Conservation (phyloP, 1,140 invertebrate genomes). For the Atta cephalotes region DNA sequence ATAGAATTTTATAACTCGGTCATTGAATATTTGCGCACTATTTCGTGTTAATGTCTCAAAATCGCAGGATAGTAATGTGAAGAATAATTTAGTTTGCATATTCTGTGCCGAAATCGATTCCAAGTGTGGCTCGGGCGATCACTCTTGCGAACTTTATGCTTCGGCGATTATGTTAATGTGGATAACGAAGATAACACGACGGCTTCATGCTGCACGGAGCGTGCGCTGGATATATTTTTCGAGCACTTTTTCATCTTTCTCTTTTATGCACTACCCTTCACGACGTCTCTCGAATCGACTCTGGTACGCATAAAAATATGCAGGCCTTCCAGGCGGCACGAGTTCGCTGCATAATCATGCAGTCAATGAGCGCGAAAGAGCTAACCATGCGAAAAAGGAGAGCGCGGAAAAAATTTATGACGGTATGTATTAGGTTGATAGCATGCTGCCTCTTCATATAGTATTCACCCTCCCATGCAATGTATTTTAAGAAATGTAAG, state of each 20-base stretch:
- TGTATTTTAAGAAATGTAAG: slow-evolving; percentile 63
- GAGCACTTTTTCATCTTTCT: slow-evolving; percentile 60
- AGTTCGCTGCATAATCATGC: slow-evolving; percentile 80
- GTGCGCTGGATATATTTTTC: slow-evolving; percentile 68
- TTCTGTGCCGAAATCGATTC: slow-evolving; percentile 81
- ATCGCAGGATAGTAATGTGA: slow-evolving; percentile 48
- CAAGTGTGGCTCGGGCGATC: slow-evolving; percentile 73
- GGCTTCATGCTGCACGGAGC: slow-evolving; percentile 47
- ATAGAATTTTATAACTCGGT: background rate
- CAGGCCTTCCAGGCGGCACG: slow-evolving; percentile 67
- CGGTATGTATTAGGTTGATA: slow-evolving; percentile 67
- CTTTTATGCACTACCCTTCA: slow-evolving; percentile 59
- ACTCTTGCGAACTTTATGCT: slow-evolving; percentile 75
- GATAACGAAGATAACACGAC: slow-evolving; percentile 73
- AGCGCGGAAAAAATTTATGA: slow-evolving; percentile 76
- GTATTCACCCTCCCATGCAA: slow-evolving; percentile 54
- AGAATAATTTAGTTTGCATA: slow-evolving; percentile 84
- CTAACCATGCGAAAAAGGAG: slow-evolving; percentile 81
- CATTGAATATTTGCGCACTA: slow-evolving; percentile 53
- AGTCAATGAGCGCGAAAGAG: slow-evolving; percentile 81
- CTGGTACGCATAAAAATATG: slow-evolving; percentile 76
- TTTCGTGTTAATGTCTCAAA: slow-evolving; percentile 50
- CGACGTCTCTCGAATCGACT: slow-evolving; percentile 69
- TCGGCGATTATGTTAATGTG: slow-evolving; percentile 76
- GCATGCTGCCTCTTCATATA: slow-evolving; percentile 42